These are phyloP conservation scores for Cataglyphis livida DNA, from an alignment of 2,888 invertebrate genomes.

Conservation along the genomic window DNA sequence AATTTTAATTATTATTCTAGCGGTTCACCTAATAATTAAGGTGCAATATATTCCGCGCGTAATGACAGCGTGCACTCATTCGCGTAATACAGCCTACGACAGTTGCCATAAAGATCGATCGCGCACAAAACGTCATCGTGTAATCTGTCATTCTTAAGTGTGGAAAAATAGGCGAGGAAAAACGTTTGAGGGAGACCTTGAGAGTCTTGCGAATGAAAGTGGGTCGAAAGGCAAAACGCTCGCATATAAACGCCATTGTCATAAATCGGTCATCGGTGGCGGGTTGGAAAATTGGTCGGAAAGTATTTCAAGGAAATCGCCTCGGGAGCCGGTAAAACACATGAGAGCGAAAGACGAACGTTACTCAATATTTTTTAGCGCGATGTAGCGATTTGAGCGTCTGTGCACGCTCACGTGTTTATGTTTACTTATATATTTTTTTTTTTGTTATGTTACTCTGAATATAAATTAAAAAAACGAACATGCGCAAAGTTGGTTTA, in stretches of 20 bases:
- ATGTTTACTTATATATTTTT: not conserved
- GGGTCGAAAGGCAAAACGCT: constrained; percentile 41
- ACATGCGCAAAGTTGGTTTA: not conserved
- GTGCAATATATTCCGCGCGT: constrained; percentile 27
- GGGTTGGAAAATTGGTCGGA: constrained; percentile 66
- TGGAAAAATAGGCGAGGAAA: constrained; percentile 41
- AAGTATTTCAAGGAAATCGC: constrained; percentile 73
- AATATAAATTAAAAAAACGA: not conserved
- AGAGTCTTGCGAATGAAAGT: constrained; percentile 53
- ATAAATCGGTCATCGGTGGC: constrained; percentile 45
- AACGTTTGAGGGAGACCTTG: constrained; percentile 17
- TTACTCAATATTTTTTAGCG: constrained; percentile 60
- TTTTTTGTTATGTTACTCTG: not conserved
- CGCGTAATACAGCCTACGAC: not conserved
- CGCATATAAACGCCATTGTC: constrained; percentile 19
- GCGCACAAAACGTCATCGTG: not conserved
- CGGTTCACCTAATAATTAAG: constrained; percentile 19
- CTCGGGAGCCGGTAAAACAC: constrained; percentile 55
- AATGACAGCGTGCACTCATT: constrained; percentile 20
- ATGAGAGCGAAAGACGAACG: constrained; percentile 27
- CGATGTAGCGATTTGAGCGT: constrained; percentile 50
- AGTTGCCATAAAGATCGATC: constrained; percentile 7
- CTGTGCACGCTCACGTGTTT: constrained; percentile 24
- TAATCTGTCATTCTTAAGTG: constrained; percentile 51
- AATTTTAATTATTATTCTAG: constrained; percentile 42